Evolutionary conservation across 2,888 invertebrate genomes (phyloP), one percentile per base, ranked within the genome.

Genomic region (Ischnus inquisitorius): DNA sequence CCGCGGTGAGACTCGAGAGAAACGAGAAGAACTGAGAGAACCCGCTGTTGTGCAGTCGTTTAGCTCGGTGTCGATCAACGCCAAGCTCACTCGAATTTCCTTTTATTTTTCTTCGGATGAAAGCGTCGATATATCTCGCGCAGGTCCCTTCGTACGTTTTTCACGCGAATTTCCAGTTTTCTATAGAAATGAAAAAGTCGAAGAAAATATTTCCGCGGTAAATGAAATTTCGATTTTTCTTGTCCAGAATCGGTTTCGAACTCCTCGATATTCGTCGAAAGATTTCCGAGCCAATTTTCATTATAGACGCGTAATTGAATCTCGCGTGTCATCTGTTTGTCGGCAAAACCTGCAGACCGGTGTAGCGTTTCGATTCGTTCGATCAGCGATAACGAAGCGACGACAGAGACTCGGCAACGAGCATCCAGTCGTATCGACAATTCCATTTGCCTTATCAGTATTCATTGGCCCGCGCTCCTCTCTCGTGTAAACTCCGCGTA

Each of bases 41-140:
- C 34, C 34, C 34, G 25, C 72, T 39, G 71, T 57, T 28, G 25
- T 62, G 8, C 39, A 46, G 25, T 57, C 57, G 62, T 22, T 60
- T 67, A 43, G 16, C 16, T n/a, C 41, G 46, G 67, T 39, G 72
- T 83, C 67, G 46, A 80, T 72, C 57, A 82, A 82, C 54, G 74
- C 74, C 74, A 60, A 68, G 48, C 3, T n/a, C 57, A 67, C 14
- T 77, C 65, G 41, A 80, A 80, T 48, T 62, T 76, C 10, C 34
- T 64, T 64, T 60, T 60, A 2, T 2, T 6, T 28, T 5, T 25
- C 25, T 19, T 43, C 76, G 51, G 34, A 68, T 69, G 75, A 76
- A 69, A 75, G 28, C 68, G 12, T 60, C 25, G 25, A 22, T 60
- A 25, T 14, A 12, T 28, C 57, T 25, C 28, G 57, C 12, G 14